phyloP scores from a whole-genome alignment of 2,797 vertebrate genomes.

The Scolopax bukidnonensis region DNA sequence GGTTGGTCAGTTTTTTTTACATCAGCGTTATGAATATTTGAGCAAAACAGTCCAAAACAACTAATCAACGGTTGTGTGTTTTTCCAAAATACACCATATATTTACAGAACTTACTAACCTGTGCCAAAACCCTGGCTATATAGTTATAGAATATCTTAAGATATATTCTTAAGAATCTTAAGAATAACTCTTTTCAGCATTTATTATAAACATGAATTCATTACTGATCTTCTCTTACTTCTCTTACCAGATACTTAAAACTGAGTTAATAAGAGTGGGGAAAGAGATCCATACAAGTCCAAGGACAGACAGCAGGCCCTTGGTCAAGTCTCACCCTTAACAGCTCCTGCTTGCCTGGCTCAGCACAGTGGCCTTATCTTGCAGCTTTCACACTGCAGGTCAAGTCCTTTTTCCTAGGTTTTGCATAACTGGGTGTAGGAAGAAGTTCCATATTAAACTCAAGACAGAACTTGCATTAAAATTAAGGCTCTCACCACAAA shows the following conservation, averaged over 20 bases:
- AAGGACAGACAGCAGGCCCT: background rate
- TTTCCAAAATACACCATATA: background rate
- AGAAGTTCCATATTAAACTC: background rate
- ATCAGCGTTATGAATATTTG: background rate
- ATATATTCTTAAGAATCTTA: background rate
- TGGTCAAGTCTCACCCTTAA: background rate
- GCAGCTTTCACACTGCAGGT: background rate
- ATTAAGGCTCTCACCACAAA: background rate
- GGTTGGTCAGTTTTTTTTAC: background rate
- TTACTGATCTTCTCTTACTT: background rate
- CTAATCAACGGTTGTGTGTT: background rate
- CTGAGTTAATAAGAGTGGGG: background rate
- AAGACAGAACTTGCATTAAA: background rate
- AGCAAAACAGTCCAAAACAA: background rate
- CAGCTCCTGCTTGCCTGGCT: background rate
- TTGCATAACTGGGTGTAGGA: background rate
- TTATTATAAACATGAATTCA: background rate
- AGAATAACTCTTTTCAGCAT: background rate
- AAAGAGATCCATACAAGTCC: background rate
- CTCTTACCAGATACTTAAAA: background rate
- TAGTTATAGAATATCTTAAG: no score
- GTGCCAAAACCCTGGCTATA: background rate
- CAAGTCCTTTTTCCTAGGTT: background rate
- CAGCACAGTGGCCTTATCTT: background rate
- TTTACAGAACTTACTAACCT: background rate